Base-by-base conservation (phyloP, 2,888 invertebrate genomes). In the Cataglyphis livida region DNA sequence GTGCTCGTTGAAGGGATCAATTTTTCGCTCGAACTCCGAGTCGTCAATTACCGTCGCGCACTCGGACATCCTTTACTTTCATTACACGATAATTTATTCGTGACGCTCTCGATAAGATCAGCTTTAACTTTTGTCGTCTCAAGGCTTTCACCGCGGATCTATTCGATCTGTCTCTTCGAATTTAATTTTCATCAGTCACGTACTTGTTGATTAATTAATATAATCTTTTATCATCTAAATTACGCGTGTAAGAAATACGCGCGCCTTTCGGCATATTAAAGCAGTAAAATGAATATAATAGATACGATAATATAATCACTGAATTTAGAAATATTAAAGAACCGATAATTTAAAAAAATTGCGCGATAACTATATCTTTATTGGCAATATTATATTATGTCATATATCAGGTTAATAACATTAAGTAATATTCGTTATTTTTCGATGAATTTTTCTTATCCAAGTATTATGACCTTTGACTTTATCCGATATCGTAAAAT, bases 21-120 rank as follows among this genome's bases (percentile, higher is more conserved):
- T 75, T 75, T 75, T 75, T 75, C 74, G 48, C 48, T 75, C 62
- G 32, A 15, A 44, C 15, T 62, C 41, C n/a, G 21, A 62, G 35
- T 64, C 25, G 21, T 75, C 62, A 75, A 75, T 75, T 75, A 75
- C n/a, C 6, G 44, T 75, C 64, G 35, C 32, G 62, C 21, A 21
- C 44, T 44, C 62, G 48, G n/a, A 21, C 62, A 48, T 35, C 64
- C 74, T 48, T 75, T 75, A 75, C 74, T 48, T 48, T 64, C 48
- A 64, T 48, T 64, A 64, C 10, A n/a, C 44, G 35, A 64, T 75
- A 75, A 75, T 64, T 75, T 25, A 75, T 75, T 75, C 74, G 44
- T 44, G 21, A 3, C 62, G n/a, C 9, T 64, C 62, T 18, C 38
- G 74, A 75, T 75, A 75, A 75, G 44, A 75, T 75, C 64, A 25